Base-by-base conservation (phyloP, 1,140 invertebrate species). In the Drosophila oshimai region DNA sequence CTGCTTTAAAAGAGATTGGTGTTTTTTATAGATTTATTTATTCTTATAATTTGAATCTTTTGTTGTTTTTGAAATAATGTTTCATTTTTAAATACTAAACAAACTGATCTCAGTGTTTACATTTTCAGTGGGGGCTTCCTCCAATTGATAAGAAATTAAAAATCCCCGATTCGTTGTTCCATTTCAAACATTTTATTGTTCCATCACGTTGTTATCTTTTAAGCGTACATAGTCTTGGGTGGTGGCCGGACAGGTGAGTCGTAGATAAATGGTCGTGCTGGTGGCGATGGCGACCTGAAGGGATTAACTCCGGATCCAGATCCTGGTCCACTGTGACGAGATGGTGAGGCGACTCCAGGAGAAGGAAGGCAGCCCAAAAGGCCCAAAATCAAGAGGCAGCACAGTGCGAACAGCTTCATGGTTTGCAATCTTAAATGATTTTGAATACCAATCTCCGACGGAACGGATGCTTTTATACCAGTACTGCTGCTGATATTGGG, bases 161-260 rank as follows among this genome's bases (percentile, higher is more conserved):
- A 41, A 9, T 10, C 2, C 28, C 3, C 31, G 3, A 34, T 6
- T 13, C n/a, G 2, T 26, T 26, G 2, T 6, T 10, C 1, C 7
- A 20, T 18, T 44, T 24, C 12, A 15, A 28, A 20, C 15, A 42
- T 24, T 65, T 51, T 64, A 39, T 39, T 39, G 5, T 54, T 49
- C 4, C 33, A 37, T 36, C 24, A 31, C 13, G n/a, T 34, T 37
- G 26, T 20, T 53, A 2, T 24, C 9, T n/a, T 10, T 39, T 73
- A 86, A 18, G 80, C 81, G 54, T 87, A 86, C 72, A 64, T 86
- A 0, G 75, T 87, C 6, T 39, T 34, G 2, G 80, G 70, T 2
- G 42, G 74, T 4, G 29, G 15, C 9, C 39, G 55, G 0, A 86
- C 33, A 1, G 80, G 80, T 0, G 80, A 41, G 29, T 86, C 80